A percentile compares a stretch with the other conserved stretches of the same genome.
Conservation (phyloP, 2,888 invertebrate genomes). For the Nephrotoma appendiculata region DNA sequence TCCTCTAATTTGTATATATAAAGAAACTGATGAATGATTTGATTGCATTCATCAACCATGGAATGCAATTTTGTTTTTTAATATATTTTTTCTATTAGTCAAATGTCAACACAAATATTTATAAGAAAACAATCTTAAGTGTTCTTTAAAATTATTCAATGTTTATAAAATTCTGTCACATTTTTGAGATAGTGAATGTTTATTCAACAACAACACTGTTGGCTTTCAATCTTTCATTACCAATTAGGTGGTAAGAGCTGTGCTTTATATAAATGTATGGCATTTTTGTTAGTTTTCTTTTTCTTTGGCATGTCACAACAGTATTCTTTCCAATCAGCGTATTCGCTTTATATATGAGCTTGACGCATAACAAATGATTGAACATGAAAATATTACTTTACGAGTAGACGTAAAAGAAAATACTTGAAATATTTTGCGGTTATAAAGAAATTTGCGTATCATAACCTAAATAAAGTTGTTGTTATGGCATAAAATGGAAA, state of each 20-base stretch:
- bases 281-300: neutral
- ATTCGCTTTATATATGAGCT: neutral
- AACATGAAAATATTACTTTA: neutral
- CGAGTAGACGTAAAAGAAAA: neutral
- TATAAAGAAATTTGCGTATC: too few relatives aligned
- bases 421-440: neutral
- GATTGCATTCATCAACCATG: neutral
- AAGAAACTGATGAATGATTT: neutral
- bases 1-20: neutral
- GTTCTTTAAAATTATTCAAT: neutral
- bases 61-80: neutral
- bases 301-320: neutral
- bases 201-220: neutral
- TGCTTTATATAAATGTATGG: neutral
- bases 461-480: too few relatives aligned
- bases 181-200: neutral
- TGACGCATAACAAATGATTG: neutral
- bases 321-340: neutral
- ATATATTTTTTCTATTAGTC: neutral
- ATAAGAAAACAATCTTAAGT: neutral
- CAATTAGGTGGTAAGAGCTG: neutral
- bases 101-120: neutral
- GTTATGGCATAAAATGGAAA: too few relatives aligned
- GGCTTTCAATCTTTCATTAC: neutral
- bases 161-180: neutral